phyloP scores from a whole-genome alignment of 2,113 vertebrate genomes.

The Leptodactylus fuscus region DNA sequence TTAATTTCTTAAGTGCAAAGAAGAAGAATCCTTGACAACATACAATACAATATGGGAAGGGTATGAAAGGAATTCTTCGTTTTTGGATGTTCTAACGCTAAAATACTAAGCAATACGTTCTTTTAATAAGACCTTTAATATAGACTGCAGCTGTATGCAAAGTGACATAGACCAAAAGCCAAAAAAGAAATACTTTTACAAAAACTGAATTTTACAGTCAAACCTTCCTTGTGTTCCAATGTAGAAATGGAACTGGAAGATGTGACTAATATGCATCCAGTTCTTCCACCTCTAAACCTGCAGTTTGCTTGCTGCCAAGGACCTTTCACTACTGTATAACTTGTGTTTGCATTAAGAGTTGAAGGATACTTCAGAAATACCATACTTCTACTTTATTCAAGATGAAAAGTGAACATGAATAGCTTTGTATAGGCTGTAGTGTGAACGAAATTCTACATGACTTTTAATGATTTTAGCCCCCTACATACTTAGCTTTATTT shows the following conservation, averaged over 20 bases:
- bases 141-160: constrained; percentile 35
- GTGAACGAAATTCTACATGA: neutral
- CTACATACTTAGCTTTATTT: no score
- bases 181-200: constrained; percentile 34
- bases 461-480: neutral
- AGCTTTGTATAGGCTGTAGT: neutral
- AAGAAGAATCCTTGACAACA: constrained; percentile 5
- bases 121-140: constrained; percentile 23
- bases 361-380: constrained; percentile 33
- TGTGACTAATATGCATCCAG: constrained; percentile 40
- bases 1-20: neutral
- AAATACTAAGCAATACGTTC: constrained; percentile 20
- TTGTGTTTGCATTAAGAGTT: constrained; percentile 16
- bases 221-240: constrained; percentile 16
- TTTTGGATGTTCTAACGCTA: neutral
- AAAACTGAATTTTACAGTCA: constrained; percentile 43
- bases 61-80: neutral
- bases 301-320: constrained; percentile 14
- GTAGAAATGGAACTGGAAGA: constrained; percentile 44
- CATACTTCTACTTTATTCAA: neutral
- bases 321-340: constrained; percentile 49
- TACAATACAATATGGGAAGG: neutral
- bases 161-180: constrained; percentile 20
- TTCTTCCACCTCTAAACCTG: constrained; percentile 46
- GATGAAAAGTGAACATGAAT: neutral